Evolutionary conservation across 2,113 vertebrate genomes (phyloP), one percentile per base, ranked within the genome.

Genomic region (Oceanites oceanicus): DNA sequence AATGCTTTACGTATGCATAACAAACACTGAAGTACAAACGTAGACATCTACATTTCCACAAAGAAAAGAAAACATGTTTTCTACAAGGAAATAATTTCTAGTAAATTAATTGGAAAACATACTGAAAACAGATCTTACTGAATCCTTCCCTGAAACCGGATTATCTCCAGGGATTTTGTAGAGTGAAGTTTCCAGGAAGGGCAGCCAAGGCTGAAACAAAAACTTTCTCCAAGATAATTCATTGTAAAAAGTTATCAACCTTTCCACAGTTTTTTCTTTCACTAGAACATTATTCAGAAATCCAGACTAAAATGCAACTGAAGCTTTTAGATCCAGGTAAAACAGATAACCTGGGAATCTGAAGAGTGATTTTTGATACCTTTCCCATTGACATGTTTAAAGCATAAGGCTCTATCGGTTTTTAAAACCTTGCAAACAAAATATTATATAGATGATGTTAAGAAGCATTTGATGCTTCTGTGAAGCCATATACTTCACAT

Each of bases 341-440:
- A 95, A 79, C 16, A 66, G 20, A 25, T 79, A 90, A 79, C 42
- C 23, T 53, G 13, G 45, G 38, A 91, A 73, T 87, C 34, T 73
- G 72, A 86, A 53, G 30, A 85, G 26, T 44, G 81, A 15, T n/a
- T 89, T 77, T 84, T 81, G 56, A 56, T 47, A 45, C 4, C 25
- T 86, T 93, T 84, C 42, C 22, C n/a, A 67, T 20, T 68, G 34
- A 45, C 7, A 22, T 11, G 1, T 94, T 63, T 91, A 73, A 95
- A 65, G 55, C 52, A 53, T 71, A 82, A 74, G 40, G 25, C 4
- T 88, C 26, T 82, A 83, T 87, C 21, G 7, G 2, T 62, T 90
- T 84, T 96, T 89, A 80, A 76, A 96, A 70, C n/a, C 40, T 94
- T 93, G 67, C 65, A 97, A 95, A 92, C 42, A 55, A 93, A 97